phyloP scores from a whole-genome alignment of 2,113 vertebrate genomes.

The Amblyornis subalaris region DNA sequence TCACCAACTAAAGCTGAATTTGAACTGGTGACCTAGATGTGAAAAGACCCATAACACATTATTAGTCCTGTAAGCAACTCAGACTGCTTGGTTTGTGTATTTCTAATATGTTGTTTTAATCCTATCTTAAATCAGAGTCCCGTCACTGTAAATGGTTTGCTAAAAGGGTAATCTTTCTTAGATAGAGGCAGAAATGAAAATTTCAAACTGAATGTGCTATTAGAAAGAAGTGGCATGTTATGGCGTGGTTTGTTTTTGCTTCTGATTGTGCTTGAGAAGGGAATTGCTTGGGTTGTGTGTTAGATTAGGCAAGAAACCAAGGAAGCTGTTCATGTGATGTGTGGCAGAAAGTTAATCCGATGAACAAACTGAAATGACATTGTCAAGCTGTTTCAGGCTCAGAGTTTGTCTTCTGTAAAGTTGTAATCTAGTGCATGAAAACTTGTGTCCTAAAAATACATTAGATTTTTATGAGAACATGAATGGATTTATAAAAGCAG shows the following conservation, averaged over 20 bases:
- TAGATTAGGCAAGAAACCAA: slow-evolving; percentile 29
- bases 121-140: not conserved
- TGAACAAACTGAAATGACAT: slow-evolving; percentile 17
- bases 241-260: not conserved
- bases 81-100: not conserved
- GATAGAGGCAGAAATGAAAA: not conserved
- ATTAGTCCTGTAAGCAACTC: slow-evolving; percentile 28
- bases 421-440: not conserved
- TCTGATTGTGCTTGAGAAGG: not conserved
- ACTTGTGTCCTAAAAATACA: not conserved
- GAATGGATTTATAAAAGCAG: not conserved
- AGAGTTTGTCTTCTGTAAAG: not conserved
- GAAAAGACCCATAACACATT: slow-evolving; percentile 39
- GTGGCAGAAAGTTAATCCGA: slow-evolving; percentile 34
- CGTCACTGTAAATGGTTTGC: not conserved
- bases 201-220: not conserved
- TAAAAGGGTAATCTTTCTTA: slow-evolving; percentile 26
- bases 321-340: slow-evolving; percentile 29
- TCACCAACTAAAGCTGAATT: slow-evolving; percentile 8
- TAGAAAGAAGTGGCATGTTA: not conserved
- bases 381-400: slow-evolving; percentile 29
- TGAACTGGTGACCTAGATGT: slow-evolving; percentile 43
- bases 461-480: not conserved
- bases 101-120: slow-evolving; percentile 13
- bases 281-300: not conserved